These are phyloP conservation scores for Nymphalis io DNA, from an alignment of 1,140 invertebrate species.

Conservation along the genomic window DNA sequence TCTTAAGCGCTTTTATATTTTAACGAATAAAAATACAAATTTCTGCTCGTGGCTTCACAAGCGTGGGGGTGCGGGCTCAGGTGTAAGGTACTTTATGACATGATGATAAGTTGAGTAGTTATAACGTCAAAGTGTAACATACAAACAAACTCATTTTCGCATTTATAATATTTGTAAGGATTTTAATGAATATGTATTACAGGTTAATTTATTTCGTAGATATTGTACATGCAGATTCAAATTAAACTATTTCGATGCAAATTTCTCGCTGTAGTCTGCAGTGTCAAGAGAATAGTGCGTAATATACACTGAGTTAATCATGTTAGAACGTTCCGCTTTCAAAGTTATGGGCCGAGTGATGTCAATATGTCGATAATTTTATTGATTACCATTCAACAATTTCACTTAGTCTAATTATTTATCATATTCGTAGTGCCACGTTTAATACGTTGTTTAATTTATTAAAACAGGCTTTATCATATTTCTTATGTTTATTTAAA, in stretches of 20 bases:
- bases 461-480: too few species aligned
- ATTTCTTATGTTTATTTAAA: too few species aligned
- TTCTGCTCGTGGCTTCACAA: too few species aligned
- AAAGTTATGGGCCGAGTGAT: conserved; percentile 22
- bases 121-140: too few species aligned
- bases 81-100: too few species aligned
- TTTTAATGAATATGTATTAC: conserved; percentile 7
- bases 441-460: too few species aligned
- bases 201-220: conserved; percentile 9
- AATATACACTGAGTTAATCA: conserved; percentile 34
- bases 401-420: background rate
- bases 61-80: too few species aligned
- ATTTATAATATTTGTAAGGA: background rate
- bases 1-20: too few species aligned
- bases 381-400: background rate
- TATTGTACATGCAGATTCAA: conserved; percentile 23
- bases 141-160: too few species aligned
- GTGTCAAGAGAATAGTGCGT: conserved; percentile 27
- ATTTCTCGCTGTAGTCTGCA: conserved; percentile 23
- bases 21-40: too few species aligned
- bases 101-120: too few species aligned
- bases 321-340: conserved; percentile 28
- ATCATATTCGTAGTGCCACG: too few species aligned
- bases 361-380: conserved; percentile 5
- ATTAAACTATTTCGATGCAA: conserved; percentile 34